A percentile compares a stretch with the other conserved stretches of the same genome.
phyloP scores from a whole-genome alignment of 2,888 invertebrate genomes.

The Sminthurinus aureus region DNA sequence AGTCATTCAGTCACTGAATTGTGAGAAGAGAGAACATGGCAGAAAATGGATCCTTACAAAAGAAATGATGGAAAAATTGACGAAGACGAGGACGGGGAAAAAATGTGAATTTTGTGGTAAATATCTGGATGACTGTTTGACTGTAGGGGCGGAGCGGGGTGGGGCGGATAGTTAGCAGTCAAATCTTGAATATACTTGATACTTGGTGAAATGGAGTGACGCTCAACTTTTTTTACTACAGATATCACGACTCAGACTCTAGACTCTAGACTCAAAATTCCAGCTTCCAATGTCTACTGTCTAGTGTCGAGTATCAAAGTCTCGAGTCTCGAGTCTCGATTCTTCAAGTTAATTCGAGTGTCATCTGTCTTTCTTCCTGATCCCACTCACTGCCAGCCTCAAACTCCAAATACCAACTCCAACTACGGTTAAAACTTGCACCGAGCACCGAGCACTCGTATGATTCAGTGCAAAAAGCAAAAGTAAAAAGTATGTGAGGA shows the following conservation, averaged over 20 bases:
- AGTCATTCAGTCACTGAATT: not conserved
- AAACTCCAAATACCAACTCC: no score
- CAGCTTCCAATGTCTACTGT: no score
- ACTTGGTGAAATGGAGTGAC: not conserved
- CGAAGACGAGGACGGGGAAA: not conserved
- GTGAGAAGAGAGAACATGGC: not conserved
- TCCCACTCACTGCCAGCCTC: no score
- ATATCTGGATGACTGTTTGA: no score
- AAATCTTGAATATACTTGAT: no score
- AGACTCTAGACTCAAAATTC: no score
- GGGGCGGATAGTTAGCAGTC: no score
- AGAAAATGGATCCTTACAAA: not conserved
- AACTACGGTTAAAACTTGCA: no score
- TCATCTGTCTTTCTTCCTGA: slow-evolving; percentile 2
- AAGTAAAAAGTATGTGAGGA: slow-evolving; percentile 4
- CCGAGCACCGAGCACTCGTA: no score
- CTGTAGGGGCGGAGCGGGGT: no score
- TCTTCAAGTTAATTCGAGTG: slow-evolving; percentile 1
- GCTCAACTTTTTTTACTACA: not conserved
- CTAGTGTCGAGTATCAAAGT: not conserved
- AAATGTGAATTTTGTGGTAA: not conserved
- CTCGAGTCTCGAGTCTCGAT: not conserved
- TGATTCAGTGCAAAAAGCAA: not conserved
- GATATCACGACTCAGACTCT: no score
- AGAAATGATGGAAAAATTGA: no score